Evolutionary conservation across 2,888 invertebrate genomes (phyloP), one percentile per base, ranked within the genome.

Genomic region (Cylloceria caligata): DNA sequence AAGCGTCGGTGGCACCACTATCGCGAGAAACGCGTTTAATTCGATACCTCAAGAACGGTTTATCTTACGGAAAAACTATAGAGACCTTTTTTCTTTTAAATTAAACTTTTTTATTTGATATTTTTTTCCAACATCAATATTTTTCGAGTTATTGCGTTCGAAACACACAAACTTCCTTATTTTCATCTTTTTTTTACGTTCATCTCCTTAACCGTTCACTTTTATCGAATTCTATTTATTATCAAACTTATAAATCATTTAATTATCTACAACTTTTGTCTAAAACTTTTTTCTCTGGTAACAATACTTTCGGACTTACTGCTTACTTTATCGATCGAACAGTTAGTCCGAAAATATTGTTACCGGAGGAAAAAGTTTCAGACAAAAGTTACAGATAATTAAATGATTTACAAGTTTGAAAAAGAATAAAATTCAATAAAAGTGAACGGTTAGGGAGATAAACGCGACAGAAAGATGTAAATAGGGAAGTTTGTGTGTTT

Each of bases 241-340:
- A 62, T 36, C 19, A 39, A 62, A 62, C 21, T 52, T 21, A 52
- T 49, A 69, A 49, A 69, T 69, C 68, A 27, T 69, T 69, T 34
- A 47, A 69, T 69, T 52, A 69, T 45, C 49, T 16, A 69, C 52
- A 69, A 45, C 49, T 47, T 69, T 69, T 69, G 30, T 69, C 36
- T 47, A 21, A 69, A 52, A 69, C 68, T 34, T 49, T 49, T 69
- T 69, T 36, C 36, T 21, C 34, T 69, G 34, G 0, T 16, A 52
- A 13, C 47, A 36, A 52, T 52, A 27, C 45, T n/a, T 34, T 52
- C 16, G 49, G 42, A 69, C 9, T 47, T 49, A 52, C 30, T 49
- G 27, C 49, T 69, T 24, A 69, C 21, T 69, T 34, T 69, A 52
- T 21, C 49, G 49, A 49, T 45, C 45, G 30, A 30, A 30, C 30